Conservation (phyloP, 2,797 vertebrate genomes). For the Melanotaenia pygmaea region DNA sequence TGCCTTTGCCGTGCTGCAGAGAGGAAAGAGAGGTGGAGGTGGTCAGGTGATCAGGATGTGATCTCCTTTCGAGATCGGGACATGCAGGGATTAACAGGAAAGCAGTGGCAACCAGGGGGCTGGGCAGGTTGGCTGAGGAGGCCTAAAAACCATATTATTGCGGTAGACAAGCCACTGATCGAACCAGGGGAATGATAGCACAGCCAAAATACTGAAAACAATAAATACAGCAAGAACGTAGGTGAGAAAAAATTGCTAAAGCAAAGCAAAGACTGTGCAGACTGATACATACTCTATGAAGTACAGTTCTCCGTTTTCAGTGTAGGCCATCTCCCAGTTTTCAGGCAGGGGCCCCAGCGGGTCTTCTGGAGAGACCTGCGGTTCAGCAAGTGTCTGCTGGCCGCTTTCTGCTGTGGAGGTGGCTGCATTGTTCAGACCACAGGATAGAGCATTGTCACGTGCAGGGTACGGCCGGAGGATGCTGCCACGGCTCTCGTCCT, state of each 20-base stretch:
- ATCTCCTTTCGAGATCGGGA: constrained; percentile 80
- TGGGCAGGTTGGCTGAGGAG: constrained; percentile 66
- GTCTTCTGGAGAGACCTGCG: constrained; percentile 89
- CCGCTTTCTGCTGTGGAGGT: constrained; percentile 91
- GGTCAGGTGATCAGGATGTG: constrained; percentile 79
- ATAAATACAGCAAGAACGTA: constrained; percentile 30
- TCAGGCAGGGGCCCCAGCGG: constrained; percentile 94
- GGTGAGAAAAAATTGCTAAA: constrained; percentile 43
- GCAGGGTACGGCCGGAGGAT: constrained; percentile 77
- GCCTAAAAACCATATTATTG: constrained; percentile 71
- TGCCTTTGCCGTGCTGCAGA: constrained; percentile 71
- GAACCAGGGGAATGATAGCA: constrained; percentile 63
- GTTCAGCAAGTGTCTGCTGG: constrained; percentile 93
- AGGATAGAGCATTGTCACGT: constrained; percentile 86
- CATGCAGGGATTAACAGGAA: constrained; percentile 79
- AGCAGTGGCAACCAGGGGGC: constrained; percentile 67
- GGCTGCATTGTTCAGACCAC: constrained; percentile 85
- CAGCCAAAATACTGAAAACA: constrained; percentile 67
- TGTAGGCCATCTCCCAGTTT: constrained; percentile 99
- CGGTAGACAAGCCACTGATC: constrained; percentile 66
- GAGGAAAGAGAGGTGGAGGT: constrained; percentile 77
- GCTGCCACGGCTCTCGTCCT: constrained; percentile 86
- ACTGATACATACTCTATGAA: constrained; percentile 94
- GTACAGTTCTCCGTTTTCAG: constrained; percentile 98
- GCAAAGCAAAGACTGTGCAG: constrained; percentile 21